Percentiles rank a stretch among this genome's conserved stretches.
phyloP scores from a whole-genome alignment of 2,113 vertebrate genomes.

The Silurus asotus region DNA sequence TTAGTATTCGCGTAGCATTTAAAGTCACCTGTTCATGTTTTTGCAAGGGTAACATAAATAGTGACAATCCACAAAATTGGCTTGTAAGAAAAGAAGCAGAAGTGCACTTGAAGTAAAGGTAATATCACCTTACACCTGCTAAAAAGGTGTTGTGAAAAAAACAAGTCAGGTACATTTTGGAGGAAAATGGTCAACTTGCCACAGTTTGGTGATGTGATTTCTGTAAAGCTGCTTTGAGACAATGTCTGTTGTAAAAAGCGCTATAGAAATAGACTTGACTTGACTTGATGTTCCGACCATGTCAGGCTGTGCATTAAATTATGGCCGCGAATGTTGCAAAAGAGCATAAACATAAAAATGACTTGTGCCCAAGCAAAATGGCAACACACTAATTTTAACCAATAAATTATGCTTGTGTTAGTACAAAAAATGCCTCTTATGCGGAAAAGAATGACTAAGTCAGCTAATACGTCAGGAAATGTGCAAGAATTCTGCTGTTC shows the following conservation, averaged over 20 bases:
- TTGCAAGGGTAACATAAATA: background rate
- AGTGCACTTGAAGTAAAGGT: background rate
- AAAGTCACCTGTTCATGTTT: background rate
- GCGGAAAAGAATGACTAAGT: background rate
- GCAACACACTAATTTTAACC: background rate
- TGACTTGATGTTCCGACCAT: background rate
- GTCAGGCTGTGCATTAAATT: background rate
- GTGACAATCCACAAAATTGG: background rate
- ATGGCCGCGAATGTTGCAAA: background rate
- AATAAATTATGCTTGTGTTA: background rate
- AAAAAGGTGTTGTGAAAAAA: background rate
- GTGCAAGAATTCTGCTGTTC: background rate
- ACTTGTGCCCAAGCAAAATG: background rate
- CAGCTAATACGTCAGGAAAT: background rate
- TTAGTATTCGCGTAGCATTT: background rate
- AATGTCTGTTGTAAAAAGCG: no score
- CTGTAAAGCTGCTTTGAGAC: no score
- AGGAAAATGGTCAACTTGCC: background rate
- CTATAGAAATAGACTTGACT: no score
- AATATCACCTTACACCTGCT: background rate
- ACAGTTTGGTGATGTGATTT: background rate
- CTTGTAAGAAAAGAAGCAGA: background rate
- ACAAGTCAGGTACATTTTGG: background rate
- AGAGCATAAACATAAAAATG: background rate
- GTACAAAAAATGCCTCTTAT: background rate